A percentile compares a stretch with the other conserved stretches of the same genome.
phyloP scores from a whole-genome alignment of 1,140 invertebrate genomes.

The Meteorus sp. region DNA sequence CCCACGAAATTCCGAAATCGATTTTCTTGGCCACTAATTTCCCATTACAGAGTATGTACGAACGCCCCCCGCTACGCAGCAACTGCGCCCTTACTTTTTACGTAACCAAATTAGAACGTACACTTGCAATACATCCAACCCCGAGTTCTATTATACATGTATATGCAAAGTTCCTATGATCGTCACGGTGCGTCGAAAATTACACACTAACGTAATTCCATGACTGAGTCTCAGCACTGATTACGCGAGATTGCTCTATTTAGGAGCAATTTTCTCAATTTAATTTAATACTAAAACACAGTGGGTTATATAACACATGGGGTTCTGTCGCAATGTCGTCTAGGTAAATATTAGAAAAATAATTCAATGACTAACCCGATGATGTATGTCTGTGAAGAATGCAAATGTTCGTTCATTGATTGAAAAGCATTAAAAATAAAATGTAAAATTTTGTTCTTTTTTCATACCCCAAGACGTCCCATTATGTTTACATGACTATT shows the following conservation, averaged over 20 bases:
- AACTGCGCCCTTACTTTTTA: constrained; percentile 47
- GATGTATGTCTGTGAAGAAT: no score
- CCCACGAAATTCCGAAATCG: constrained; percentile 39
- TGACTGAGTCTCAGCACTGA: constrained; percentile 45
- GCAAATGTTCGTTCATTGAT: no score
- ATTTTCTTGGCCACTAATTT: constrained; percentile 49
- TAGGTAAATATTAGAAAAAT: not conserved
- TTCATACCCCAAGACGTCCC: not conserved
- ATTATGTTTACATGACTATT: constrained; percentile 1
- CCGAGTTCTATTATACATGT: no score
- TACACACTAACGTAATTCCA: constrained; percentile 47
- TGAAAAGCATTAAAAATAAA: no score
- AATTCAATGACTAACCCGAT: no score
- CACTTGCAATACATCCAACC: constrained; percentile 33
- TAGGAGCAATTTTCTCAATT: constrained; percentile 44
- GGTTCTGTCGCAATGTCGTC: not conserved
- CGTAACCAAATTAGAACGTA: constrained; percentile 48
- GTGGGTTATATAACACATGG: not conserved
- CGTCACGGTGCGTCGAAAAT: constrained; percentile 47
- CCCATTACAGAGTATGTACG: constrained; percentile 31
- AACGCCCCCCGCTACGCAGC: constrained; percentile 25
- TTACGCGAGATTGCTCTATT: constrained; percentile 50
- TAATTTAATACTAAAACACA: constrained; percentile 41
- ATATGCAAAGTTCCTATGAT: constrained; percentile 27
- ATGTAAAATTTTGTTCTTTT: not conserved